Base-by-base conservation (phyloP, 2,888 invertebrate species). In the Apamea sordens region DNA sequence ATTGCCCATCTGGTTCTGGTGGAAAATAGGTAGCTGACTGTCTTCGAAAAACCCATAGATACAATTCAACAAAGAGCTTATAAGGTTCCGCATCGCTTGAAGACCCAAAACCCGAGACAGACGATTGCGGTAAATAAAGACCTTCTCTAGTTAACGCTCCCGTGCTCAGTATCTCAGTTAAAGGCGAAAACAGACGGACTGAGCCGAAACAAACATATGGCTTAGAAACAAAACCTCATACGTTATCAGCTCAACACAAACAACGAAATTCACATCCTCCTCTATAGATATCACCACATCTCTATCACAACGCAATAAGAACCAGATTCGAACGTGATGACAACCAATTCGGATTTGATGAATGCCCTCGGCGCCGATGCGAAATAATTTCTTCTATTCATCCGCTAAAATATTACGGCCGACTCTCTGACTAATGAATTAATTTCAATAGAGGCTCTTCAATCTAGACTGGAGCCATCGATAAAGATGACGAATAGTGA, bases 321-420 rank as follows among this genome's bases (percentile, higher is more conserved):
- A 32, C 74, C 53, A 85, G 68, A 86, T 80, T 89, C 75, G 71
- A 76, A 84, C 73, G 86, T 84, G 73, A 86, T 69, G 67, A 78
- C 64, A 86, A 78, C 69, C 82, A 84, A 82, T 92, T 89, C 87
- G 77, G 85, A 89, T 92, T 92, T 93, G 92, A 93, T 93, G 93
- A 94, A 94, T 93, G 88, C 91, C 86, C 86, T 85, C 85, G 87
- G 89, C 84, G 83, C 84, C 91, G 89, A 92, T 90, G 92, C 88
- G 93, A 93, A 94, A 94, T 94, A 92, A 95, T 95, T 95, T 94
- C 93, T 93, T 92, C 93, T 89, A 95, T 95, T 95, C 94, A 95
- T 92, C 88, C 88, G 91, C 92, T 94, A 95, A 95, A 95, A 94
- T 95, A 95, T 95, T 93, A 92, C 92, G 87, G 87, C 89, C 91